Conservation (phyloP, 2,888 invertebrate species). For the Caenorhabditis wallacei region DNA sequence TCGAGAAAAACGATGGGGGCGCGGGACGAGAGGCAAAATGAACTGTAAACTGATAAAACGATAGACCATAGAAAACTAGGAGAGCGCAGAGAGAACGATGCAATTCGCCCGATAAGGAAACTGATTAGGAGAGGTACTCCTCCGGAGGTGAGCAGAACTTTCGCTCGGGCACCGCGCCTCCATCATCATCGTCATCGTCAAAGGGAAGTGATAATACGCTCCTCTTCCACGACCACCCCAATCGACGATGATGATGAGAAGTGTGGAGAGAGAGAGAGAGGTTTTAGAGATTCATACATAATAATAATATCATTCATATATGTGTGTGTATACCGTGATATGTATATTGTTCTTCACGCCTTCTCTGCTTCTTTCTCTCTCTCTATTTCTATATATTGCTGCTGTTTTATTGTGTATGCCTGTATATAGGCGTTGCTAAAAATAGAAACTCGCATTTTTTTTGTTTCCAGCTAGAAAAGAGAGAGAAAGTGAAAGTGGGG, state of each 20-base stretch:
- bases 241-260: not conserved
- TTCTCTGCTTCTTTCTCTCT: not conserved
- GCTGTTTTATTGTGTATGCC: not conserved
- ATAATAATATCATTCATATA: slow-evolving; percentile 23
- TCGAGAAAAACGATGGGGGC: not conserved
- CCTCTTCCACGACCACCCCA: not conserved
- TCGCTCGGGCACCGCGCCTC: not conserved
- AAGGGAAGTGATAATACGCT: slow-evolving; percentile 31
- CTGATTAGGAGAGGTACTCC: slow-evolving; percentile 38
- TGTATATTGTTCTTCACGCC: slow-evolving; percentile 16
- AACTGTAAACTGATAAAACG: too few species aligned
- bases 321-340: slow-evolving; percentile 10
- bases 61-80: too few species aligned
- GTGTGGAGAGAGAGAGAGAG: slow-evolving; percentile 16
- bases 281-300: slow-evolving; percentile 4
- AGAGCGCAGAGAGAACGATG: too few species aligned
- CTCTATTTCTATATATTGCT: not conserved
- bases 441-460: not conserved
- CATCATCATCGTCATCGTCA: slow-evolving; percentile 12
- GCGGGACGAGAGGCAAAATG: too few species aligned
- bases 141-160: too few species aligned
- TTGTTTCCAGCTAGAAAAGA: not conserved
- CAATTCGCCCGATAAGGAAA: too few species aligned
- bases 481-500: not conserved
- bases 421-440: not conserved